phyloP scores from a whole-genome alignment of 2,888 invertebrate species.

The Pseudanteris insignis region DNA sequence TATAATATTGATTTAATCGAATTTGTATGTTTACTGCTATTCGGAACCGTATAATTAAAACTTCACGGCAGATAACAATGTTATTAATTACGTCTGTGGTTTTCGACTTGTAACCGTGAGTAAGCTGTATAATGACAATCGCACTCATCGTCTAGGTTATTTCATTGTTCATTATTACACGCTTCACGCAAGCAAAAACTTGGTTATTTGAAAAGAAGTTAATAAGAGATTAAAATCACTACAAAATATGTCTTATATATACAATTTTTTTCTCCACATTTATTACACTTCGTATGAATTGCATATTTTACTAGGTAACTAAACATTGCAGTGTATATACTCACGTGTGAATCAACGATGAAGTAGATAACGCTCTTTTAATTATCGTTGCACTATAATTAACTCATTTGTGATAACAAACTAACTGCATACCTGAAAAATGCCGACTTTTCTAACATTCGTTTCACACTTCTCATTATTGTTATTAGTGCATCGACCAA shows the following conservation, averaged over 20 bases:
- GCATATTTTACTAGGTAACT: slow-evolving; percentile 37
- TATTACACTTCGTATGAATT: slow-evolving; percentile 40
- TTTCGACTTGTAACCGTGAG: slow-evolving; percentile 22
- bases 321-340: slow-evolving; percentile 23
- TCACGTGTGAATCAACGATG: slow-evolving; percentile 20
- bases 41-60: no score
- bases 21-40: no score
- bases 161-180: slow-evolving; percentile 36
- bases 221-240: slow-evolving; percentile 39
- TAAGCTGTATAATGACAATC: slow-evolving; percentile 36
- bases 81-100: slow-evolving; percentile 31
- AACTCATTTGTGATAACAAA: slow-evolving; percentile 34
- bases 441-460: no score
- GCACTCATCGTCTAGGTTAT: slow-evolving; percentile 17
- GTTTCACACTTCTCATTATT: no score
- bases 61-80: no score
- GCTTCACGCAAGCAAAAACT: slow-evolving; percentile 27
- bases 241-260: slow-evolving; percentile 39
- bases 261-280: slow-evolving; percentile 31
- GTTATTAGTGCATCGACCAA: no score
- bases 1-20: no score
- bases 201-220: slow-evolving; percentile 35
- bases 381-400: slow-evolving; percentile 33
- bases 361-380: slow-evolving; percentile 34
- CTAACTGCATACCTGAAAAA: slow-evolving; percentile 2